These are phyloP conservation scores for Cantharis nigra DNA, from an alignment of 2,888 invertebrate species.

Conservation along the genomic window DNA sequence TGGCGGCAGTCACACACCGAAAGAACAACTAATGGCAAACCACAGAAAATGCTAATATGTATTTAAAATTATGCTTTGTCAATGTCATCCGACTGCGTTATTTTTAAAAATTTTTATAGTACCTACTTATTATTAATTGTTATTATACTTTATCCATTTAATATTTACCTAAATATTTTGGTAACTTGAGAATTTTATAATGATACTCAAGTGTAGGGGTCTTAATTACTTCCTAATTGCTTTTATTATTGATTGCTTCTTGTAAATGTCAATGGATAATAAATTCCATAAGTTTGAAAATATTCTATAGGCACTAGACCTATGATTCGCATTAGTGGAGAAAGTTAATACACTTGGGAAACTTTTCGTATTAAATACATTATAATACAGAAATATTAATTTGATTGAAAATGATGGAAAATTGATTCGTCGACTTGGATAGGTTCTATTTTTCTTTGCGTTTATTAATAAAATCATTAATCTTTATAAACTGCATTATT, in stretches of 20 bases:
- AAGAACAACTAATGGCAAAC: not conserved
- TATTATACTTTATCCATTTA: too few species aligned
- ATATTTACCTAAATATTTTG: not conserved
- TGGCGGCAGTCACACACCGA: not conserved
- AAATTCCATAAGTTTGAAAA: not conserved
- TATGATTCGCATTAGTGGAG: not conserved
- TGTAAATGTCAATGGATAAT: not conserved
- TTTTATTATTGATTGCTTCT: not conserved
- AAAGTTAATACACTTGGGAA: not conserved
- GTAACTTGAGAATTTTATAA: not conserved
- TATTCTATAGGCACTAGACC: not conserved
- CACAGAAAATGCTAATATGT: not conserved
- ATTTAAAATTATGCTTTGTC: not conserved
- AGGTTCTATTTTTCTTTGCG: too few species aligned
- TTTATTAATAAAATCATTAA: too few species aligned
- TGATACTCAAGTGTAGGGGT: not conserved
- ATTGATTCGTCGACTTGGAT: too few species aligned
- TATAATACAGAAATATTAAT: not conserved
- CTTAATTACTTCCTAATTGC: constrained; percentile 3
- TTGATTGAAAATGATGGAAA: too few species aligned
- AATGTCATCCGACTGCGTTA: not conserved
- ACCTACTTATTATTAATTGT: too few species aligned
- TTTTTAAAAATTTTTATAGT: not conserved
- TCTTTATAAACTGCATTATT: too few species aligned
- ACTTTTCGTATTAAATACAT: not conserved